Evolutionary conservation across 2,797 vertebrate genomes (phyloP).

Genomic region (Sylvia borin): DNA sequence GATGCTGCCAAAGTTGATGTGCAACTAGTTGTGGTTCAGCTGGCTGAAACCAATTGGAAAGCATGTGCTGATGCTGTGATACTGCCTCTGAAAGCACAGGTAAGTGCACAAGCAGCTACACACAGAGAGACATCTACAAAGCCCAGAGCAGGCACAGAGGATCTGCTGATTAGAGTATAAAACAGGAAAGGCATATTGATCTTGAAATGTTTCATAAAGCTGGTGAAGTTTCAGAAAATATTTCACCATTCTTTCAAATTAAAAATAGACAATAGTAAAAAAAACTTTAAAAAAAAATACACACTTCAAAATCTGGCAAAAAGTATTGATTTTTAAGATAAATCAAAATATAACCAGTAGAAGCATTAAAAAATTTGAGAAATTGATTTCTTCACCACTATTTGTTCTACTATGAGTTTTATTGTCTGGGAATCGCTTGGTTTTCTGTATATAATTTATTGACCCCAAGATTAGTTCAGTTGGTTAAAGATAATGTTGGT

Average conservation of each 20-base stretch:
- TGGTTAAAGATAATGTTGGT: not conserved
- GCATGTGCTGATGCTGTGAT: conserved; percentile 60
- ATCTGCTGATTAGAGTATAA: not conserved
- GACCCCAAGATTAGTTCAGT: not conserved
- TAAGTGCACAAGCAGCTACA: not conserved
- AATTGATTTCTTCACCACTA: not conserved
- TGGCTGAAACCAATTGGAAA: conserved; percentile 70
- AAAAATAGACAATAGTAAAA: not conserved
- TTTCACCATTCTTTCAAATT: not conserved
- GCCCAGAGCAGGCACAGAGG: not conserved
- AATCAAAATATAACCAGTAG: not conserved
- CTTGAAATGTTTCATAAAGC: not conserved
- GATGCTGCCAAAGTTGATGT: conserved; percentile 36
- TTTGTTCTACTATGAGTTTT: not conserved
- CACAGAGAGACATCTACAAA: not conserved
- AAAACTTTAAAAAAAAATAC: too few relatives aligned
- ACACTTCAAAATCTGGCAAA: not conserved
- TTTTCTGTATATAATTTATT: not conserved
- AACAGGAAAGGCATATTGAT: not conserved
- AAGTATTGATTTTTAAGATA: not conserved
- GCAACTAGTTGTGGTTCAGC: conserved; percentile 65
- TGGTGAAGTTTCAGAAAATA: not conserved
- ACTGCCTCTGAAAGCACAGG: conserved; percentile 63
- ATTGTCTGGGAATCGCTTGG: not conserved
- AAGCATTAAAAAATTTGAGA: not conserved